phyloP scores from a whole-genome alignment of 2,888 invertebrate genomes.

The Deroplatys truncata region DNA sequence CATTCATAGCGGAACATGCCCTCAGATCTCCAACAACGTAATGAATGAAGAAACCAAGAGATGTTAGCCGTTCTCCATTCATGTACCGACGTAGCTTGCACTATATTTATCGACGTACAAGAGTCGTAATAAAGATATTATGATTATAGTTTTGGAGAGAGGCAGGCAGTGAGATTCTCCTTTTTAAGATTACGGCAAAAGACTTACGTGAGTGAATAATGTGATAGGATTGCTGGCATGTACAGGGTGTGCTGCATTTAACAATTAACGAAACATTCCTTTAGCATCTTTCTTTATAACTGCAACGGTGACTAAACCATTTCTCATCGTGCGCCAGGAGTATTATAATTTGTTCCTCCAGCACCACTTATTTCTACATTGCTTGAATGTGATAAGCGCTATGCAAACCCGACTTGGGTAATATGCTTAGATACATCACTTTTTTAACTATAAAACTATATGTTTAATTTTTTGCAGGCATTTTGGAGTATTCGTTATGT shows the following conservation, averaged over 20 bases:
- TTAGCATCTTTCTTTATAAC: too few species aligned
- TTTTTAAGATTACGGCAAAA: not conserved
- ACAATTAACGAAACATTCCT: too few species aligned
- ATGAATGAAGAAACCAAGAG: not conserved
- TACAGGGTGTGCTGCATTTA: not conserved
- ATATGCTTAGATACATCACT: too few species aligned
- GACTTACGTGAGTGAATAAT: not conserved
- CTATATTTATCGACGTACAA: not conserved
- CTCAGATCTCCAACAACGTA: not conserved
- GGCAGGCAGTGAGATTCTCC: not conserved
- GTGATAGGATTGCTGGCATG: not conserved
- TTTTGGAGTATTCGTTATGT: too few species aligned
- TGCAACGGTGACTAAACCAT: too few species aligned
- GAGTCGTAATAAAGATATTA: not conserved
- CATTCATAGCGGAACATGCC: not conserved
- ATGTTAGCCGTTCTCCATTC: not conserved
- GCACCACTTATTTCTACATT: too few species aligned
- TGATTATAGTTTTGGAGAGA: not conserved
- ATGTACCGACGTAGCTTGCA: not conserved
- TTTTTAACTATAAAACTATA: too few species aligned
- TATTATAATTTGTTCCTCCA: too few species aligned
- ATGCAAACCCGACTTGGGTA: too few species aligned
- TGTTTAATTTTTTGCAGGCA: too few species aligned
- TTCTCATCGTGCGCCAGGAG: too few species aligned
- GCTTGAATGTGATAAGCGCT: too few species aligned